Evolutionary conservation across 53 echinoderm and acorn worm species (phyloP), one percentile per base, ranked within the genome.

Genomic region (Crossaster papposus): DNA sequence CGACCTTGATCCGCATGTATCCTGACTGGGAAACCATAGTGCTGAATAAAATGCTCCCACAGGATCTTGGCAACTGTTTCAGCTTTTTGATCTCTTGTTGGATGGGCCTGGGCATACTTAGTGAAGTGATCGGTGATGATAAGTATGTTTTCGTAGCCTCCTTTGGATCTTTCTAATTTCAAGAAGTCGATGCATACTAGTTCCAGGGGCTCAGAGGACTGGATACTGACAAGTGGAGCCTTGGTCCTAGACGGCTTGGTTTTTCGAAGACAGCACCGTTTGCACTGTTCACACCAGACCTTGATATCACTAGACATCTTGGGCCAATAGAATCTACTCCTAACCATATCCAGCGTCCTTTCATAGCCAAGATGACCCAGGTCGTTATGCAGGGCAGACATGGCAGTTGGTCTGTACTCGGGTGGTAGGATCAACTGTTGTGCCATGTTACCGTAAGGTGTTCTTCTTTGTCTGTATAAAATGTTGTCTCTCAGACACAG

Each of bases 91-190:
- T 94, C 90, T 54, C 90, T 37, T 1, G 90, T 90, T 17, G 93
- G 93, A 36, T 81, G 58, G 4, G 93, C 92, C 31, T 79, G 34
- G 13, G 90, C 85, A 70, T 92, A 90, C 70, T 79, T 44, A 14
- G 92, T 94, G 54, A 86, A 93, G 36, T 93, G 91, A 64, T 95
- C 91, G 14, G 91, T 93, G 9, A 93, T 79, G 94, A 75, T 70
- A 23, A 77, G 55, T 36, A 88, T 70, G 51, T 88, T 88, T 50
- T 88, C 88, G 58, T 68, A 88, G 44, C 88, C 88, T 51, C 85
- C 85, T 53, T 88, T 73, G 2, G 89, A 89, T 80, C 68, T 79
- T 35, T 89, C 89, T 65, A 89, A 63, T 71, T 89, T 89, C 65
- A 89, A 63, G 65, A 89, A 89, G 80, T 80, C 90, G n/a, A 90